Evolutionary conservation across 2,797 vertebrate species (phyloP).

Genomic region (Sorex maritimensis): DNA sequence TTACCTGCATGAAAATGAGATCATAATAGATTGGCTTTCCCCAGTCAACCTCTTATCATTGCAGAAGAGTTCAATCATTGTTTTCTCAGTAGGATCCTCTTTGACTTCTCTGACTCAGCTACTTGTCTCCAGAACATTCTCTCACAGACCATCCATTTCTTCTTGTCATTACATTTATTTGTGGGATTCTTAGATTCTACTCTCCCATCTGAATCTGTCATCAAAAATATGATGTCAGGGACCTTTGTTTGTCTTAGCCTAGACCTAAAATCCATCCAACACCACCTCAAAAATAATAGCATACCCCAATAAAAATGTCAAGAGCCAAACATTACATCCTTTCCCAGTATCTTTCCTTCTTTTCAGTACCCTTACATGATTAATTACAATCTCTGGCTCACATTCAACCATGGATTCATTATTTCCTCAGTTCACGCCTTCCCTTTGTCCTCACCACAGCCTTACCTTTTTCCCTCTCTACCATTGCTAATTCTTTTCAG

Average conservation of each 20-base stretch:
- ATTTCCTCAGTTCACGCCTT: not conserved
- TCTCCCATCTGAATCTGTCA: not conserved
- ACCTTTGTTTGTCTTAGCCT: not conserved
- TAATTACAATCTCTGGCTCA: not conserved
- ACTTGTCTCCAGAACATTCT: constrained; percentile 36
- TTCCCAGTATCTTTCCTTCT: not conserved
- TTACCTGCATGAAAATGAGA: constrained; percentile 24
- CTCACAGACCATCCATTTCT: not conserved
- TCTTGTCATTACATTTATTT: not conserved
- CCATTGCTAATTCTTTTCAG: not conserved
- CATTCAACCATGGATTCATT: not conserved
- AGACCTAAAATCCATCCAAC: not conserved
- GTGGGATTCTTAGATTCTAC: not conserved
- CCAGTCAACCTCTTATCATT: not conserved
- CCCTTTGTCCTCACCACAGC: not conserved
- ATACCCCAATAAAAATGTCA: constrained; percentile 34
- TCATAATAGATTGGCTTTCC: not conserved
- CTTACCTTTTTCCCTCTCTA: not conserved
- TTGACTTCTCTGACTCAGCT: not conserved
- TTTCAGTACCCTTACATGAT: not conserved
- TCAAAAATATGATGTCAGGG: not conserved
- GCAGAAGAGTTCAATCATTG: not conserved
- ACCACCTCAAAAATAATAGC: not conserved
- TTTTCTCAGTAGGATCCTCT: not conserved
- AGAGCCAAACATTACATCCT: not conserved